These are phyloP conservation scores for Meloidogyne exigua DNA, from an alignment of 1,140 invertebrate species.

Conservation along the genomic window DNA sequence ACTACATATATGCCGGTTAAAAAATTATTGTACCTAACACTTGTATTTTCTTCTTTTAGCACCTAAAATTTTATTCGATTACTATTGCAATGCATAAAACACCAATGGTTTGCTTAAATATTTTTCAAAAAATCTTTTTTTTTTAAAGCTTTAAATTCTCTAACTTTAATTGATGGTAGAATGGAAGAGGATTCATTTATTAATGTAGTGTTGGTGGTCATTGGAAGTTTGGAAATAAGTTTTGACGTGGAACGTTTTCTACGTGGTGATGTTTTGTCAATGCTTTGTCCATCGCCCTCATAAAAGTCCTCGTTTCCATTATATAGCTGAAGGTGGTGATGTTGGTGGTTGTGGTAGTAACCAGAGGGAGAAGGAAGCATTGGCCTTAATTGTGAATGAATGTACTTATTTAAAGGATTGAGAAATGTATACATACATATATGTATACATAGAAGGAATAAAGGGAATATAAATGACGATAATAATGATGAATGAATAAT, in stretches of 20 bases:
- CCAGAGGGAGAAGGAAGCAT: neutral
- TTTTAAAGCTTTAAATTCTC: too few species aligned
- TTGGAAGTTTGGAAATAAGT: neutral
- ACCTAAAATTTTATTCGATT: too few species aligned
- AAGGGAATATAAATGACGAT: neutral
- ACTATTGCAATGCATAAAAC: too few species aligned
- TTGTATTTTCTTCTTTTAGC: too few species aligned
- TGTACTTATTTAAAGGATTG: neutral
- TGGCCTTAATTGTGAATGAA: conserved; percentile 1
- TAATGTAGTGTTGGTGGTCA: neutral
- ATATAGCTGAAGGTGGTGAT: neutral
- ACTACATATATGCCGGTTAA: too few species aligned
- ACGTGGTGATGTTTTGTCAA: conserved; percentile 28
- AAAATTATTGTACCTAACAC: too few species aligned
- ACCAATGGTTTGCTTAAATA: too few species aligned
- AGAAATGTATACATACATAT: neutral
- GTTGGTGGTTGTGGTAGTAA: neutral
- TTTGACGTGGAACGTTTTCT: neutral
- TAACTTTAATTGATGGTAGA: neutral
- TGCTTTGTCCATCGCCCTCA: conserved; percentile 8
- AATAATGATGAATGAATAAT: neutral
- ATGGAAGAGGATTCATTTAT: neutral
- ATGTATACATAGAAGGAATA: neutral
- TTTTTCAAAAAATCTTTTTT: too few species aligned
- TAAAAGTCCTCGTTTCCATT: neutral